These are phyloP conservation scores for Stenurella melanura DNA, from an alignment of 2,888 invertebrate species.

Conservation along the genomic window DNA sequence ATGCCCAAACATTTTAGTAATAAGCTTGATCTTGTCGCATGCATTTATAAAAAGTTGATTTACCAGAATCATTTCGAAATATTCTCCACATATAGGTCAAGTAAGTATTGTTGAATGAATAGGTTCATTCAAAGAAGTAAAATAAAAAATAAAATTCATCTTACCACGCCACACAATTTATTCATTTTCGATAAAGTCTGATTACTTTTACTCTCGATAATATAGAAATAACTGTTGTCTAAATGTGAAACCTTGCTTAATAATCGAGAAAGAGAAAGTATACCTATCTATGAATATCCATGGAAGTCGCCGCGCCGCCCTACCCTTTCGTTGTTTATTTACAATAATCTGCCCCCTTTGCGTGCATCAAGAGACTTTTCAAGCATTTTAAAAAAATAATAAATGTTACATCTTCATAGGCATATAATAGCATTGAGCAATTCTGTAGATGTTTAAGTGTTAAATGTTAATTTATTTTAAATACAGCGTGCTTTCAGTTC, in stretches of 20 bases:
- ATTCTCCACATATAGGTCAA: background rate
- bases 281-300: background rate
- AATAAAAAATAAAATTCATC: slow-evolving; percentile 14
- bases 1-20: too few relatives aligned
- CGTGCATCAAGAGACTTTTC: background rate
- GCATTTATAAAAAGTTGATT: too few relatives aligned
- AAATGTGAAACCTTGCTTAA: slow-evolving; percentile 45
- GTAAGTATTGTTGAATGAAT: background rate
- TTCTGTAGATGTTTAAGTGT: background rate
- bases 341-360: background rate
- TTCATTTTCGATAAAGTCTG: slow-evolving; percentile 28
- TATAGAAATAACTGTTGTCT: slow-evolving; percentile 28
- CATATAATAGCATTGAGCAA: too few relatives aligned
- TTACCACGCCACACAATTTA: slow-evolving; percentile 39
- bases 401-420: background rate
- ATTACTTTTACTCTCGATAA: slow-evolving; percentile 35
- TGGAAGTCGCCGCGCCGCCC: slow-evolving; percentile 13
- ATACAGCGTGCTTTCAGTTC: too few relatives aligned
- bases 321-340: slow-evolving; percentile 11
- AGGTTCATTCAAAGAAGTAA: slow-evolving; percentile 5
- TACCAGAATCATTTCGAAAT: background rate
- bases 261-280: slow-evolving; percentile 40
- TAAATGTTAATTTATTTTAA: too few relatives aligned
- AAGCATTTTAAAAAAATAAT: too few relatives aligned
- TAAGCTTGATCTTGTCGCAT: too few relatives aligned